Evolutionary conservation across 1,140 invertebrate genomes (phyloP).

Genomic region (Drosophila elegans): DNA sequence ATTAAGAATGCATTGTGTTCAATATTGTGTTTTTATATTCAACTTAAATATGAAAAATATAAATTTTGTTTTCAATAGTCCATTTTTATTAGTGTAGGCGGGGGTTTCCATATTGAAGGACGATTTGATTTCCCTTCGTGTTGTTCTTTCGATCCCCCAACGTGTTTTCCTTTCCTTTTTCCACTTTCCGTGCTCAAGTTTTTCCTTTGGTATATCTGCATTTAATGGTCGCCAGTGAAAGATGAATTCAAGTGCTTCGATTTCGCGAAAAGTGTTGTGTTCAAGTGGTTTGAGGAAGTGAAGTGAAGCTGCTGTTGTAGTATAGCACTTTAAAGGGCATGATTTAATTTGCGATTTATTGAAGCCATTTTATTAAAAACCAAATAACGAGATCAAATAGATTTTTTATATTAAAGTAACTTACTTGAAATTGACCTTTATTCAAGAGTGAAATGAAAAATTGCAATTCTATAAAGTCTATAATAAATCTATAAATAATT

Average conservation of each 20-base stretch:
- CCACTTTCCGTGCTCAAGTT: slow-evolving; percentile 7
- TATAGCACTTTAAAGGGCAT: slow-evolving; percentile 1
- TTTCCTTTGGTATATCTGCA: slow-evolving; percentile 21
- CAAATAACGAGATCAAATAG: not conserved
- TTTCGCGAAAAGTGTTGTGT: slow-evolving; percentile 28
- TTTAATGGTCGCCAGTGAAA: slow-evolving; percentile 37
- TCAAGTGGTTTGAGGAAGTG: slow-evolving; percentile 10
- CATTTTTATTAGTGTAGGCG: not conserved
- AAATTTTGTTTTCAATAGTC: too few relatives aligned
- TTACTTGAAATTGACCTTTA: not conserved
- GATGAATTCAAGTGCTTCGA: slow-evolving; percentile 47
- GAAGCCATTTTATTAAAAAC: not conserved
- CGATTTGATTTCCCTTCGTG: slow-evolving; percentile 39
- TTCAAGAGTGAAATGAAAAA: not conserved
- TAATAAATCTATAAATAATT: too few relatives aligned
- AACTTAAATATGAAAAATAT: too few relatives aligned
- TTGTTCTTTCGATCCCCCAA: slow-evolving; percentile 5
- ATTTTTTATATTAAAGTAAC: not conserved
- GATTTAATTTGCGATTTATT: not conserved
- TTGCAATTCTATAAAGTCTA: too few relatives aligned
- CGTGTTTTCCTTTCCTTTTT: not conserved
- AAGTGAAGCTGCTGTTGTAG: not conserved
- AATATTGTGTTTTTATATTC: too few relatives aligned
- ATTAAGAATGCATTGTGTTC: too few relatives aligned
- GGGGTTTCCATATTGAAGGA: not conserved